Conservation (phyloP, 2,113 vertebrate genomes). For the Dascyllus trimaculatus region DNA sequence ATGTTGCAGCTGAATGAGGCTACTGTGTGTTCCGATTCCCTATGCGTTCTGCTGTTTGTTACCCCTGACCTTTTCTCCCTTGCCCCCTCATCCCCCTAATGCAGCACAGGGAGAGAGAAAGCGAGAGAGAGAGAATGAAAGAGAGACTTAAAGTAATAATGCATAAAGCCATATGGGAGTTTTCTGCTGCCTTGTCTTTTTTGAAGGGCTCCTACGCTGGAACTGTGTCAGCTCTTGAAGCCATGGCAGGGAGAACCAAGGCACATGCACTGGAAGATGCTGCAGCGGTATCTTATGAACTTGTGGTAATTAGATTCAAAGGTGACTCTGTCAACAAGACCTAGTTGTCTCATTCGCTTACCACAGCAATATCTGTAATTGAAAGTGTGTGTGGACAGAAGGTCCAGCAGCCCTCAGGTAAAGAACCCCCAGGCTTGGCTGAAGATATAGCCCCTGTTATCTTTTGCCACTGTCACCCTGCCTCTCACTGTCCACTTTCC, state of each 20-base stretch:
- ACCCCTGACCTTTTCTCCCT: conserved; percentile 61
- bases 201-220: conserved; percentile 69
- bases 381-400: conserved; percentile 33
- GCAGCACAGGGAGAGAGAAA: conserved; percentile 23
- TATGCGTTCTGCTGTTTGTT: conserved; percentile 23
- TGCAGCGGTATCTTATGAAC: conserved; percentile 68
- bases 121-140: conserved; percentile 34
- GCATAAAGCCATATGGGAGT: conserved; percentile 45
- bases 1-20: conserved; percentile 52
- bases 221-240: conserved; percentile 66
- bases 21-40: conserved; percentile 33
- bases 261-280: conserved; percentile 12
- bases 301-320: conserved; percentile 59
- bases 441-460: conserved; percentile 27
- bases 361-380: conserved; percentile 68
- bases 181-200: conserved; percentile 64
- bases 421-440: conserved; percentile 24
- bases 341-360: conserved; percentile 55
- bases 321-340: conserved; percentile 56
- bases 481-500: neutral
- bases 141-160: conserved; percentile 55
- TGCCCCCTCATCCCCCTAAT: conserved; percentile 20
- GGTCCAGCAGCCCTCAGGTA: conserved; percentile 15
- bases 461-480: conserved; percentile 29
- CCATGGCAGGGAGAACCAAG: conserved; percentile 40